A percentile compares a stretch with the other conserved stretches of the same genome.
Conservation (phyloP, 2,113 vertebrate species). For the Paradoxurus hermaphroditus region DNA sequence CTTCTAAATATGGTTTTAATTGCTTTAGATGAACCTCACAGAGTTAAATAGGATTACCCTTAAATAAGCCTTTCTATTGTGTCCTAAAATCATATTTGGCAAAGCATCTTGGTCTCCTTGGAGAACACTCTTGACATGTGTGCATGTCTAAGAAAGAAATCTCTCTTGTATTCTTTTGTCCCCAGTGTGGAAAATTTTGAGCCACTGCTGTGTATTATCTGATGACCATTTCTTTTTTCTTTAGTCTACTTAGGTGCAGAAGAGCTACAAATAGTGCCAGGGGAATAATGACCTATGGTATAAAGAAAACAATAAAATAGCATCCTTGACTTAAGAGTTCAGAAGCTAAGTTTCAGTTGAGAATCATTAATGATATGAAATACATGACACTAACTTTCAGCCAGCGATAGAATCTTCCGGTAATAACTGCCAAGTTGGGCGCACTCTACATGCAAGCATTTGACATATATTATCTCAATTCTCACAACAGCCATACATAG, state of each 20-base stretch:
- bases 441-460: not conserved
- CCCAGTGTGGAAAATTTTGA: not conserved
- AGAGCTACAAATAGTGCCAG: not conserved
- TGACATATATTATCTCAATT: not conserved
- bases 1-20: not conserved
- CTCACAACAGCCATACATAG: not conserved
- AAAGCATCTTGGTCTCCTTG: not conserved
- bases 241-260: not conserved
- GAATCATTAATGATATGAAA: constrained; percentile 6
- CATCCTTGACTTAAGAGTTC: not conserved
- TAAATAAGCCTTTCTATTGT: not conserved
- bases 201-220: not conserved
- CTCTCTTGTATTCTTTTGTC: not conserved
- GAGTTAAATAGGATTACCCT: not conserved
- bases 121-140: not conserved
- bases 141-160: not conserved
- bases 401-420: not conserved
- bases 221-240: not conserved
- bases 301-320: not conserved
- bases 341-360: not conserved
- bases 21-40: not conserved
- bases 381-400: not conserved
- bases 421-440: not conserved
- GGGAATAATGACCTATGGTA: not conserved
- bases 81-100: not conserved